A percentile compares a stretch with the other conserved stretches of the same genome.
Evolutionary conservation across 2,797 vertebrate genomes (phyloP).

Genomic region (Melanotaenia pygmaea): DNA sequence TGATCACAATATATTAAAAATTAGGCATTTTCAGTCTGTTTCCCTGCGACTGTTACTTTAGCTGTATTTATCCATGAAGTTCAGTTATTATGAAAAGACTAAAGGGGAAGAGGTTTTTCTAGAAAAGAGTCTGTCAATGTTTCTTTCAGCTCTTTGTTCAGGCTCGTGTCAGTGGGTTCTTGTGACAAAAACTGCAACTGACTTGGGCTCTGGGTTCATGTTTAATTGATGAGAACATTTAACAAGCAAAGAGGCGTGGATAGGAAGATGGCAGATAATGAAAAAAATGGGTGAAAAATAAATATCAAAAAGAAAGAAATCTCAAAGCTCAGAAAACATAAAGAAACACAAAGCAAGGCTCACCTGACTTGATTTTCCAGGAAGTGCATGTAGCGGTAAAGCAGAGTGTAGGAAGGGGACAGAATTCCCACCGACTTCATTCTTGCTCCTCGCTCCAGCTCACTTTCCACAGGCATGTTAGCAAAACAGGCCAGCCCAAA

Average conservation of each 20-base stretch:
- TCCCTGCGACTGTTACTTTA: conserved; percentile 12
- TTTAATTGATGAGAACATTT: conserved; percentile 73
- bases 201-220: conserved; percentile 59
- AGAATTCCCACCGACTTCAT: conserved; percentile 99
- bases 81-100: conserved; percentile 10
- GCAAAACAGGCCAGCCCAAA: conserved; percentile 98
- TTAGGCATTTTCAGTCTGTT: conserved; percentile 10
- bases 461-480: conserved; percentile 98
- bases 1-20: neutral
- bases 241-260: conserved; percentile 47
- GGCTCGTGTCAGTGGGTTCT: conserved; percentile 46
- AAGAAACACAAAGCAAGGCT: conserved; percentile 45
- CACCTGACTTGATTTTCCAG: conserved; percentile 99
- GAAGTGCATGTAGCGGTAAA: conserved; percentile 99
- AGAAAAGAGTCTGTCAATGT: conserved; percentile 38
- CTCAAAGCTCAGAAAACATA: neutral
- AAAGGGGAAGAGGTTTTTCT: conserved; percentile 26
- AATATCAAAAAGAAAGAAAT: neutral
- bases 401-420: conserved; percentile 95
- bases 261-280: conserved; percentile 14
- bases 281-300: neutral
- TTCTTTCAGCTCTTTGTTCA: conserved; percentile 36
- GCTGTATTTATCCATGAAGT: conserved; percentile 30
- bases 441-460: conserved; percentile 94
- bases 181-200: conserved; percentile 37